Evolutionary conservation across 2,113 vertebrate species (phyloP).

Genomic region (Lophochroa leadbeateri): DNA sequence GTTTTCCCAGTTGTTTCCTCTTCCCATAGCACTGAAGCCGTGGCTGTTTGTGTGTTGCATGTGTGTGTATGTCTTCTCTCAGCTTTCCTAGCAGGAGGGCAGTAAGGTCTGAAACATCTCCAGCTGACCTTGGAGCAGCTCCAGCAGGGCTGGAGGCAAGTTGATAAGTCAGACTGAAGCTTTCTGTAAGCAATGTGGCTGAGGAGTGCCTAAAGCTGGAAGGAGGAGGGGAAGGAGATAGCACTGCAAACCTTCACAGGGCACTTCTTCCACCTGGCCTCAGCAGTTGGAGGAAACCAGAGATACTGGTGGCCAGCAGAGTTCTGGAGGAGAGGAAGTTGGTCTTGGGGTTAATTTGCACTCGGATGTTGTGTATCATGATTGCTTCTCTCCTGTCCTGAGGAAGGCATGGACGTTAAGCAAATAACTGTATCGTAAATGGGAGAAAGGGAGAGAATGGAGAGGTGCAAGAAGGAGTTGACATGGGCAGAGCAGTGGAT

Average conservation of each 20-base stretch:
- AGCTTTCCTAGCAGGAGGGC: background rate
- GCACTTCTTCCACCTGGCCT: background rate
- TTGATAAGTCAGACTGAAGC: background rate
- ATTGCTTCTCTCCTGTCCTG: background rate
- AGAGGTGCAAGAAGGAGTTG: background rate
- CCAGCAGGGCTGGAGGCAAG: background rate
- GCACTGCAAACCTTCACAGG: background rate
- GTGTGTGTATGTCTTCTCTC: fast-evolving
- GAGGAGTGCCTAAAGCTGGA: background rate
- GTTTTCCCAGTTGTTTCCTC: background rate
- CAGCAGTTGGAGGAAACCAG: background rate
- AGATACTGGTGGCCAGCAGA: background rate
- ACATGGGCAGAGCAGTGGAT: fast-evolving
- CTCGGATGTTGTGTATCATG: background rate
- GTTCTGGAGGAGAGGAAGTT: background rate
- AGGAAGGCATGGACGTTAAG: too few relatives aligned
- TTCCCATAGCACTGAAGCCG: background rate
- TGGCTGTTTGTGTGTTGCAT: background rate
- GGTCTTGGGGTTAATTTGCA: background rate
- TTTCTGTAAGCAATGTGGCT: background rate
- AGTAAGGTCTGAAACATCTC: background rate
- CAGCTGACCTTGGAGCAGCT: background rate
- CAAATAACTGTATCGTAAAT: background rate
- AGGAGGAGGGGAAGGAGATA: background rate
- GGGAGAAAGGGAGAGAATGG: background rate